These are phyloP conservation scores for Nymphicus hollandicus DNA, from an alignment of 2,113 vertebrate genomes.

Conservation along the genomic window DNA sequence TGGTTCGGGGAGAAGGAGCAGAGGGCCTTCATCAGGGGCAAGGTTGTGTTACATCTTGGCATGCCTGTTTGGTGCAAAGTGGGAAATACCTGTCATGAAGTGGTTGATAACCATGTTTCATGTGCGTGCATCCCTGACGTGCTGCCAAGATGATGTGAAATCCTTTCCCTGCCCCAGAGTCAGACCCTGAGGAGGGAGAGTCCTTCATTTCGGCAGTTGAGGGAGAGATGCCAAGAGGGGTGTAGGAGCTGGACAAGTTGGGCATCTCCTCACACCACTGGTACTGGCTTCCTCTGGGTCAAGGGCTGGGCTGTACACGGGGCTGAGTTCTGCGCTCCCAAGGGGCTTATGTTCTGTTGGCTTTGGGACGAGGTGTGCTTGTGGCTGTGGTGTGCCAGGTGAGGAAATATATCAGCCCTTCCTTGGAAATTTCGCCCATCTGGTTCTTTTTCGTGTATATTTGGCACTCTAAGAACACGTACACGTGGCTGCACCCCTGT, in stretches of 20 bases:
- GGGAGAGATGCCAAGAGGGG: not conserved
- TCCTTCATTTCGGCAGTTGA: not conserved
- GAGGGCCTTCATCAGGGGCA: not conserved
- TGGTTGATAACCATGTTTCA: not conserved
- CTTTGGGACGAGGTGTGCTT: not conserved
- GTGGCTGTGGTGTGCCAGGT: fast-evolving
- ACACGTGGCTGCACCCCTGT: not conserved
- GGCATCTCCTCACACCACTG: not conserved
- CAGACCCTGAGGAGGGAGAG: not conserved
- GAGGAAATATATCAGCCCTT: not conserved
- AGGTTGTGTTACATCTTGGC: not conserved
- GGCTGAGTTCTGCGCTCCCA: not conserved
- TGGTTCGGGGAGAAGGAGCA: not conserved
- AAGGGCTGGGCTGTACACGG: not conserved
- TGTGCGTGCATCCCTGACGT: not conserved
- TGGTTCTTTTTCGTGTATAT: not conserved
- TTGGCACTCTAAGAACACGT: not conserved
- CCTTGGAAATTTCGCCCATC: not conserved
- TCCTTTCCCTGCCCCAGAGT: not conserved
- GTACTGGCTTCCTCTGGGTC: not conserved
- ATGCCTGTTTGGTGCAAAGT: not conserved
- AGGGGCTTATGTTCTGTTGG: not conserved
- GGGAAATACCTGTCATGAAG: not conserved
- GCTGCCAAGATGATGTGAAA: not conserved
- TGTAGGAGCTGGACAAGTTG: fast-evolving